Base-by-base conservation (phyloP, 1,140 invertebrate species). In the Manduca sexta region DNA sequence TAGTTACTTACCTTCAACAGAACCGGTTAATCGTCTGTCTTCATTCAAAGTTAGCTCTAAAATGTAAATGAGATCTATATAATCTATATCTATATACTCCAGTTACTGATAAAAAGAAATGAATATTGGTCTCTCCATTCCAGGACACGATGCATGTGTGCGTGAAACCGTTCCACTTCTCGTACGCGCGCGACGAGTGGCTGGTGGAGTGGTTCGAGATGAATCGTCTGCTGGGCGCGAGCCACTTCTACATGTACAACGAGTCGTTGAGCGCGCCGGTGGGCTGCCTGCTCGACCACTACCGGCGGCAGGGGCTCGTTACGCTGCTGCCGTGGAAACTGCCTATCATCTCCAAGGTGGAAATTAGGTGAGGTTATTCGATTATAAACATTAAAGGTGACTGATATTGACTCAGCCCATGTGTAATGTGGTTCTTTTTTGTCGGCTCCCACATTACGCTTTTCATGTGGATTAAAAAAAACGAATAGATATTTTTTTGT, bases 141-240 rank as follows among this genome's bases (percentile, higher is more conserved):
- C 84, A 88, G 51, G 87, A 89, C 43, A 74, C 61, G 0, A 90
- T 98, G 16, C 95, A 92, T 2, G 91, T 98, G n/a, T 98, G 97
- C 78, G 93, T 98, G 8, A 97, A 98, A 64, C 96, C 97, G 0
- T 88, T 98, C 30, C 96, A 98, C 80, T 97, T 94, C 69, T 90
- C 93, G 55, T 98, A 97, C 80, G 93, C 96, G 69, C 89, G 94
- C 87, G 90, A 91, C 10, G 74, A 94, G 35, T 94, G 96, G 86
- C 86, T 98, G 50, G 88, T 98, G 48, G 96, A 98, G 86, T 98
- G 97, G 88, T 90, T 98, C 50, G 97, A 98, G 84, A 86, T 98
- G 41, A 95, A 98, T 72, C 88, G 90, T 5, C 78, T 98, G 12
- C 85, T 98, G 41, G 97, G 97, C 0, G 94, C 94, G 0, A 91